phyloP scores from a whole-genome alignment of 2,888 invertebrate species.

The Tachina fera region DNA sequence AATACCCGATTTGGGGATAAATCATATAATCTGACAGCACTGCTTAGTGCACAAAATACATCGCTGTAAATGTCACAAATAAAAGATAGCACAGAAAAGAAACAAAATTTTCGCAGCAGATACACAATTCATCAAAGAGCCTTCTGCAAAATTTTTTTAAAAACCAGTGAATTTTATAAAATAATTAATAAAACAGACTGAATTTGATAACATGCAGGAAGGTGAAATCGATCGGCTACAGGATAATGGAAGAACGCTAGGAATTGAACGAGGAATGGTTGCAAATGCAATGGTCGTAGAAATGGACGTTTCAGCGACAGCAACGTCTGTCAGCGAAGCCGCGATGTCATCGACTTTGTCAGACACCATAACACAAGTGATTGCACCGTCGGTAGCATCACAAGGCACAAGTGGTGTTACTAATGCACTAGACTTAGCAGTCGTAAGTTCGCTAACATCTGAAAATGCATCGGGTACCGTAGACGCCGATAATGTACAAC shows the following conservation, averaged over 20 bases:
- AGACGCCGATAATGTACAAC: slow-evolving; percentile 66
- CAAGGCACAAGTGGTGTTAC: slow-evolving; percentile 50
- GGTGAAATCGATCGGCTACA: slow-evolving; percentile 71
- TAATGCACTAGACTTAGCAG: slow-evolving; percentile 22
- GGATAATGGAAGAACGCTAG: slow-evolving; percentile 74
- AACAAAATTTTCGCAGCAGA: slow-evolving; percentile 67
- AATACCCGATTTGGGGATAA: too few relatives aligned
- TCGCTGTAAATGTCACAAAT: slow-evolving; percentile 54
- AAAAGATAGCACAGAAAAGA: slow-evolving; percentile 55
- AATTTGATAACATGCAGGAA: slow-evolving; percentile 76
- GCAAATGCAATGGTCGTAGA: slow-evolving; percentile 65
- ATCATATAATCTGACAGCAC: too few relatives aligned
- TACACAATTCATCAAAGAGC: slow-evolving; percentile 69
- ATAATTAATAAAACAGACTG: slow-evolving; percentile 38
- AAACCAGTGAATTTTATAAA: slow-evolving; percentile 48
- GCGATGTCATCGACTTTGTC: slow-evolving; percentile 64
- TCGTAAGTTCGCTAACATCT: not conserved
- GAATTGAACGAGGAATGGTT: slow-evolving; percentile 72
- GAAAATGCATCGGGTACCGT: slow-evolving; percentile 66
- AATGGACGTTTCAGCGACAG: slow-evolving; percentile 72
- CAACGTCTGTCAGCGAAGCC: slow-evolving; percentile 62
- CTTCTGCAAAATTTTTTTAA: slow-evolving; percentile 52
- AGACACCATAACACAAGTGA: slow-evolving; percentile 54
- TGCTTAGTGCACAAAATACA: slow-evolving; percentile 25
- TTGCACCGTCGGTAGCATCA: slow-evolving; percentile 49